A percentile compares a stretch with the other conserved stretches of the same genome.
These are phyloP conservation scores for Enteromius paludinosus DNA, from an alignment of 2,797 vertebrate species.

Conservation along the genomic window DNA sequence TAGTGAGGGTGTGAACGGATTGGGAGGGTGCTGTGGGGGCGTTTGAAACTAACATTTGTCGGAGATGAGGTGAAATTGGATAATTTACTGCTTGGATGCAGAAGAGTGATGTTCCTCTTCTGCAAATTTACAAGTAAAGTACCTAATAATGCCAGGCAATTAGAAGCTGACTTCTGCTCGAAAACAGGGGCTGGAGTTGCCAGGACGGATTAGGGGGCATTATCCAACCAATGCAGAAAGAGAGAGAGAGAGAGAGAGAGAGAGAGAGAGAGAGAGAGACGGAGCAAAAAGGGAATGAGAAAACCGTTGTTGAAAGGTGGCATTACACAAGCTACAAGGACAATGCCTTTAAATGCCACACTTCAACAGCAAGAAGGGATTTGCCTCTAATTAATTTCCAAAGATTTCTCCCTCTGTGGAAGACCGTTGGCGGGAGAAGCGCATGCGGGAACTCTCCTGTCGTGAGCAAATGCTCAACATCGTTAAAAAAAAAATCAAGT, in stretches of 20 bases:
- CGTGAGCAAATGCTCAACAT: slow-evolving; percentile 72
- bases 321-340: slow-evolving; percentile 76
- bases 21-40: slow-evolving; percentile 25
- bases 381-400: slow-evolving; percentile 82
- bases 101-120: slow-evolving; percentile 80
- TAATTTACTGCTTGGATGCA: slow-evolving; percentile 85
- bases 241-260: slow-evolving; percentile 15
- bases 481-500: slow-evolving; percentile 76
- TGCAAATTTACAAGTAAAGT: slow-evolving; percentile 85
- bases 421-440: slow-evolving; percentile 69
- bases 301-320: slow-evolving; percentile 74
- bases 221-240: slow-evolving; percentile 49
- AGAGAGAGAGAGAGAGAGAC: slow-evolving; percentile 6
- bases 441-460: slow-evolving; percentile 68
- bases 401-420: slow-evolving; percentile 74
- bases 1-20: slow-evolving; percentile 43
- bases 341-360: slow-evolving; percentile 82
- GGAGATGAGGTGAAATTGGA: slow-evolving; percentile 82
- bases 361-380: slow-evolving; percentile 79
- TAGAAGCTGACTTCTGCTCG: slow-evolving; percentile 75
- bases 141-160: slow-evolving; percentile 83
- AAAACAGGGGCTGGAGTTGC: slow-evolving; percentile 76
- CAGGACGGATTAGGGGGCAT: slow-evolving; percentile 81
- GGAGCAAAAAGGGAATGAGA: slow-evolving; percentile 62
- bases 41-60: slow-evolving; percentile 66